These are phyloP conservation scores for Riparia riparia DNA, from an alignment of 2,113 vertebrate genomes.

Conservation along the genomic window DNA sequence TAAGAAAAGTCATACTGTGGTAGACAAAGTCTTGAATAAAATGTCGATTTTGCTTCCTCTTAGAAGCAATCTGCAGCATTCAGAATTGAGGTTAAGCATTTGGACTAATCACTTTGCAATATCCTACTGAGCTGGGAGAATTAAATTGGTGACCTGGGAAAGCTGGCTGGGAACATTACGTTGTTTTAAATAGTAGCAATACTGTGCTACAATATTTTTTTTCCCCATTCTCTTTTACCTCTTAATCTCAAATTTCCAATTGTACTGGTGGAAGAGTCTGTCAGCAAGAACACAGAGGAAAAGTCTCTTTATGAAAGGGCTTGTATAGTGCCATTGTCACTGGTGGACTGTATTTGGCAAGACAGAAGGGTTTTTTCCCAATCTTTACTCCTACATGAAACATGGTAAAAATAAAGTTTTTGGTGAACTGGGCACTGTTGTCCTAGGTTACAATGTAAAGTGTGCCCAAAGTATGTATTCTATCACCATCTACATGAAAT, in stretches of 20 bases:
- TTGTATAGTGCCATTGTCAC: background rate
- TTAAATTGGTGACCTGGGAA: background rate
- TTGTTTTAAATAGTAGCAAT: background rate
- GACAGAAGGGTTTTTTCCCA: background rate
- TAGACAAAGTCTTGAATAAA: background rate
- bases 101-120: background rate
- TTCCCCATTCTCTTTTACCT: background rate
- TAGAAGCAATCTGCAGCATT: background rate
- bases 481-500: too few species aligned
- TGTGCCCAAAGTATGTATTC: too few species aligned
- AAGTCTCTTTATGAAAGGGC: background rate
- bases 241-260: background rate
- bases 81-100: conserved; percentile 31
- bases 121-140: conserved; percentile 1
- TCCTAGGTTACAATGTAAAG: too few species aligned
- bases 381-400: background rate
- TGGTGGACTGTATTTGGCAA: background rate
- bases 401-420: background rate
- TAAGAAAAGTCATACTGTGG: background rate
- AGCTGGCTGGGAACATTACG: background rate
- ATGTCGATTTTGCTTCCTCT: background rate
- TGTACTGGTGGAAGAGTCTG: background rate
- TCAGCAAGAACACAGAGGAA: background rate
- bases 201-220: background rate
- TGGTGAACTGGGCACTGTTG: background rate